phyloP scores from a whole-genome alignment of 2,797 vertebrate species.

The Poecilia wingei region DNA sequence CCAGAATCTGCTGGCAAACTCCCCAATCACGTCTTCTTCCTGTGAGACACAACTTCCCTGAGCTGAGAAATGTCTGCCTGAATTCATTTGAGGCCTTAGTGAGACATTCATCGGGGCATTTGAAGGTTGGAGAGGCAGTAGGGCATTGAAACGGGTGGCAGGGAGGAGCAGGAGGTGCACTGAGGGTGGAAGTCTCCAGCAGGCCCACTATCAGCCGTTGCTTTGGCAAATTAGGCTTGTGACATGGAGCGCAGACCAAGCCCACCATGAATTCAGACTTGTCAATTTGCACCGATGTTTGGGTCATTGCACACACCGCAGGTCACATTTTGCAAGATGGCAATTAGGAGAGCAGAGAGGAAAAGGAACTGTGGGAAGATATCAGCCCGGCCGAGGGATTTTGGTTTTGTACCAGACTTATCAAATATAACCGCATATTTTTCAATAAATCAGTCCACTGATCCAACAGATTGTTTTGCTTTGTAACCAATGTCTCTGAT shows the following conservation, averaged over 20 bases:
- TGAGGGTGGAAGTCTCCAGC: conserved; percentile 16
- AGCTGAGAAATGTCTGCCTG: conserved; percentile 24
- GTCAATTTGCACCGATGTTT: conserved; percentile 54
- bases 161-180: neutral
- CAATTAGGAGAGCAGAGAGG: conserved; percentile 47
- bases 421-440: conserved; percentile 29
- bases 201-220: neutral
- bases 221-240: conserved; percentile 47
- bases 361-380: conserved; percentile 11
- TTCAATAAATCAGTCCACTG: conserved; percentile 9
- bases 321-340: conserved; percentile 40
- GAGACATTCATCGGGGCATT: neutral
- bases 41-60: conserved; percentile 16
- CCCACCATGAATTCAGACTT: conserved; percentile 42
- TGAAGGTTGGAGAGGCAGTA: neutral
- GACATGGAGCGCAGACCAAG: conserved; percentile 15
- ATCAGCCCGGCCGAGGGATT: conserved; percentile 15
- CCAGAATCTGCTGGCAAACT: conserved; percentile 20
- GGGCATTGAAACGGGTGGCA: neutral
- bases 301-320: conserved; percentile 44
- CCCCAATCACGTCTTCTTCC: conserved; percentile 50
- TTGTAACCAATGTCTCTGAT: neutral
- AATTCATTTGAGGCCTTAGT: conserved; percentile 43
- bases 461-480: neutral
- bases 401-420: conserved; percentile 27